Base-by-base conservation (phyloP, 2,797 vertebrate genomes). In the Peromyscus attwateri region DNA sequence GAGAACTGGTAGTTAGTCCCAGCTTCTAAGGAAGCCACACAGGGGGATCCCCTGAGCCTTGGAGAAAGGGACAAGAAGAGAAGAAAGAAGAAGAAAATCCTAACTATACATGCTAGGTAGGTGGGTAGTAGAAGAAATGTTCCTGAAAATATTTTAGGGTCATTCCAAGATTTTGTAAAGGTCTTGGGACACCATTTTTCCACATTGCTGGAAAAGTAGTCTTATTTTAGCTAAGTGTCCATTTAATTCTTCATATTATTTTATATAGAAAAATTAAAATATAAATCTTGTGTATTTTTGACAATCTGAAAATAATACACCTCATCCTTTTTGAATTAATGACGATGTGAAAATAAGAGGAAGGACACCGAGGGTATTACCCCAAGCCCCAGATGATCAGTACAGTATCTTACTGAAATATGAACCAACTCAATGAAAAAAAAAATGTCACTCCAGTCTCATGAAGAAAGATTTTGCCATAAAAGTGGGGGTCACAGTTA, bases 241-340 rank as follows among this genome's bases (percentile, higher is more conserved):
- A 11, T 66, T 80, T 73, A 79, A 60, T 85, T 96, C 87, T 52
- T 6, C 37, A 46, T 89, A 27, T 89, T 49, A 40, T 49, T 95
- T 64, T 77, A 2, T 57, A 3, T 19, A 12, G 68, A 81, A 73
- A 31, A 81, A 57, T 81, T 46, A 60, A 87, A 87, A 34, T 17
- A 13, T 60, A 27, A 87, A 34, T 52, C 90, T n/a, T 13, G 25
- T 76, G 12, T 34, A 57, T 29, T 73, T 89, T 68, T 80, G 55
- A 43, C 29, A 31, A 70, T 89, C 79, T 71, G 4, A 14, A 87
- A 91, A 64, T 10, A 64, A 23, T 4, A 2, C 3, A 55, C 31
- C 34, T 19, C 3, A 6, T 43, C n/a, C 27, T 52, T 60, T n/a
- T 81, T 37, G 0, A 57, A 68, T 21, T 83, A 16, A 76, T 25